Conservation (phyloP, 2,888 invertebrate genomes). For the Aphidius colemani region DNA sequence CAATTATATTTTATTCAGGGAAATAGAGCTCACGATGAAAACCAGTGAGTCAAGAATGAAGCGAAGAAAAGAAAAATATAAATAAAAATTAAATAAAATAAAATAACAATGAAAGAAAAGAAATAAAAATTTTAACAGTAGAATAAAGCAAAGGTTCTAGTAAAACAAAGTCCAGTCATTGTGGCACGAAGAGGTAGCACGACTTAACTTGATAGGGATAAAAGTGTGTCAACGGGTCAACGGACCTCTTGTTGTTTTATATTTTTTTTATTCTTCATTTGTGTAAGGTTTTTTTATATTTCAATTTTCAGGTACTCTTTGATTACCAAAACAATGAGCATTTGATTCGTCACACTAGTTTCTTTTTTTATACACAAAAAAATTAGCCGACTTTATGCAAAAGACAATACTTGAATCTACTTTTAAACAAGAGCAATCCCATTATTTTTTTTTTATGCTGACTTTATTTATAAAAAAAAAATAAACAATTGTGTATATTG, state of each 20-base stretch:
- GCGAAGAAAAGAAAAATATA: not conserved
- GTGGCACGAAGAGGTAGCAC: constrained; percentile 19
- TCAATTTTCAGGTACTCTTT: not conserved
- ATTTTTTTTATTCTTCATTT: constrained; percentile 8
- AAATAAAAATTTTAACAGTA: not conserved
- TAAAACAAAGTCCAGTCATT: constrained; percentile 16
- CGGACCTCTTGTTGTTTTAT: constrained; percentile 33
- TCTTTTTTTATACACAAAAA: not conserved
- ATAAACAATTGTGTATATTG: too few relatives aligned
- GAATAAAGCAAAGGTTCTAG: not conserved
- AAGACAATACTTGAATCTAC: not conserved
- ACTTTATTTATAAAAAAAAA: too few relatives aligned
- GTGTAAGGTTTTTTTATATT: constrained; percentile 7
- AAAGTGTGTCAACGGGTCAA: constrained; percentile 51
- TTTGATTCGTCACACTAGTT: not conserved
- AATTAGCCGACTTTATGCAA: not conserved
- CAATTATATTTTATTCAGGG: constrained; percentile 22
- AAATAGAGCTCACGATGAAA: constrained; percentile 4
- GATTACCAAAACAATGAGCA: too few relatives aligned
- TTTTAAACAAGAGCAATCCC: too few relatives aligned
- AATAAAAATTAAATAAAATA: not conserved
- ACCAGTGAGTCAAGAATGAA: not conserved
- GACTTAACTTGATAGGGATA: constrained; percentile 37
- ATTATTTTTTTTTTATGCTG: too few relatives aligned
- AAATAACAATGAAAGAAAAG: not conserved